Evolutionary conservation across 1,140 invertebrate genomes (phyloP), one percentile per base, ranked within the genome.

Genomic region (Vollenhovia emeryi): DNA sequence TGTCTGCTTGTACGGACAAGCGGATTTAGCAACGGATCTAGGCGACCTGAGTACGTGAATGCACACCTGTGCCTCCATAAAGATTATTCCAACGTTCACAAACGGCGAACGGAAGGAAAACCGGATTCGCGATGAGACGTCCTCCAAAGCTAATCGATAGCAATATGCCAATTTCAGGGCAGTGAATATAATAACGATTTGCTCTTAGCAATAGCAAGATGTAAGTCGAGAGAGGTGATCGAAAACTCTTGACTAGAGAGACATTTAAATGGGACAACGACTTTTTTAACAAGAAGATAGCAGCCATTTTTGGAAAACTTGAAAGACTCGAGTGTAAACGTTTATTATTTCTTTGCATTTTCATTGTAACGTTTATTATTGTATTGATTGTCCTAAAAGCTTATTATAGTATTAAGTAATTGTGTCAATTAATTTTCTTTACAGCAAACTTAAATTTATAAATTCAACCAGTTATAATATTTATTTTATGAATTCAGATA

Each of bases 11-110:
- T 66, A 87, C 76, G 45, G 24, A 43, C 83, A 75, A 86, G 69
- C 50, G 84, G 43, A 86, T 87, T 87, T 87, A 71, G 60, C 66
- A 73, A n/a, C 57, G 21, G n/a, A 30, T 76, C 33, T 52, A 68
- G n/a, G 69, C 21, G 33, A 48, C 5, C 52, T 30, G 48, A 76
- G 48, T 24, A 30, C 33, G 40, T n/a, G 21, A 82, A 21, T n/a
- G 13, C 75, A 21, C 75, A 68, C 60, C 30, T 55, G 60, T 21
- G 45, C 33, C 15, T 79, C 6, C 30, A 9, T 68, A 52, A 68
- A 79, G 15, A 79, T 79, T 68, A 79, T 68, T 68, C 55, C 62
- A 64, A 15, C 33, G 8, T 24, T 21, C 11, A 24, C 15, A 27
- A 59, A 76, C 55, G 36, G 5, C 43, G 30, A 68, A 24, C 30